These are phyloP conservation scores for Pseudochirops corinnae DNA, from an alignment of 2,797 vertebrate genomes.

Conservation along the genomic window DNA sequence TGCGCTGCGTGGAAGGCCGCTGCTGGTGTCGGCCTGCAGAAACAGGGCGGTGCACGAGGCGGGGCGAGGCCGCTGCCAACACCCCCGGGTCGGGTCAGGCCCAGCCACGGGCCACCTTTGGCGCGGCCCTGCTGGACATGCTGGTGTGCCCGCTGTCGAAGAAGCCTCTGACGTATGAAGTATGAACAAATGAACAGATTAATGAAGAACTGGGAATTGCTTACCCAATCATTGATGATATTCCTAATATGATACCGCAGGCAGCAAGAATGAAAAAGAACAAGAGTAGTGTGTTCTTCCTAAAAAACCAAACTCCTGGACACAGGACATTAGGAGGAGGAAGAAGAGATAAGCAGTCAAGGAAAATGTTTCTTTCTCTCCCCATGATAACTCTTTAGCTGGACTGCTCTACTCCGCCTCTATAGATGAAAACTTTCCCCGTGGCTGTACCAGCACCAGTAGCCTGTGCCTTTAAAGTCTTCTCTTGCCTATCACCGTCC, in stretches of 20 bases:
- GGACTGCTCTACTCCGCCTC: slow-evolving; percentile 91
- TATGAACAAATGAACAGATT: slow-evolving; percentile 92
- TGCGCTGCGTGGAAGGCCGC: not conserved
- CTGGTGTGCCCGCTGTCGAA: slow-evolving; percentile 96
- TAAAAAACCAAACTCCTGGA: not conserved
- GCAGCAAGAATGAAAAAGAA: slow-evolving; percentile 87
- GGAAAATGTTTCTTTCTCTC: slow-evolving; percentile 87
- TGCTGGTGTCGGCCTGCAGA: not conserved
- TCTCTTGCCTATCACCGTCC: slow-evolving; percentile 92
- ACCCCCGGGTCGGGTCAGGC: not conserved
- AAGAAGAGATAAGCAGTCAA: not conserved
- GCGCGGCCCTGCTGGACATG: slow-evolving; percentile 87
- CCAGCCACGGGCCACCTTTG: slow-evolving; percentile 74
- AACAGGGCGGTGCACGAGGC: not conserved
- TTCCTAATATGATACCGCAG: slow-evolving; percentile 96
- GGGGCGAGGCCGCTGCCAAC: not conserved
- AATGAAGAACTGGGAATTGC: slow-evolving; percentile 96
- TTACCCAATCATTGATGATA: slow-evolving; percentile 92
- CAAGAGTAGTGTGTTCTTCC: slow-evolving; percentile 51
- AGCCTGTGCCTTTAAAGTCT: slow-evolving; percentile 97
- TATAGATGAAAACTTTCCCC: slow-evolving; percentile 93
- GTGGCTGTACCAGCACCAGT: slow-evolving; percentile 91
- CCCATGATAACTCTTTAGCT: slow-evolving; percentile 91
- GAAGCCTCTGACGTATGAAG: slow-evolving; percentile 93
- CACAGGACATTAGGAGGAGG: not conserved